Conservation (phyloP, 2,797 vertebrate genomes). For the Alfaro cultratus region DNA sequence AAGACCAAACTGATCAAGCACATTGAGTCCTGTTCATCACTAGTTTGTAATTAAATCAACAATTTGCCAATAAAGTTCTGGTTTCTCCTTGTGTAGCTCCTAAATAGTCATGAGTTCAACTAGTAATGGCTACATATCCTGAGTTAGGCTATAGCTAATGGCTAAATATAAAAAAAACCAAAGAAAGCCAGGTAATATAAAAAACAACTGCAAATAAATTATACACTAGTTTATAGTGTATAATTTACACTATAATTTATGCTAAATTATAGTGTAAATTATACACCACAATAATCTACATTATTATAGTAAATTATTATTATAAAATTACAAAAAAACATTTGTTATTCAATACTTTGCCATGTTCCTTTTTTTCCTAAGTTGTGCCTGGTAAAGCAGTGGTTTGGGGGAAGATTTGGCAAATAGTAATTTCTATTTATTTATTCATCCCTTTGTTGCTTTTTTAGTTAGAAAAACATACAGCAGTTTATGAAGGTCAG, state of each 20-base stretch:
- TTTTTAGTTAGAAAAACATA: slow-evolving; percentile 15
- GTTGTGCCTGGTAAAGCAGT: background rate
- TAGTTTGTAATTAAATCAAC: background rate
- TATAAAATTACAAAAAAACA: background rate
- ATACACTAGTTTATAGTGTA: background rate
- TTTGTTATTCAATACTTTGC: background rate
- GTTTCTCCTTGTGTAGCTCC: background rate
- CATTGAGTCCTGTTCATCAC: background rate
- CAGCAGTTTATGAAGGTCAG: slow-evolving; percentile 24
- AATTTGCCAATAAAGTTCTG: background rate
- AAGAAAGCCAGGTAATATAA: background rate
- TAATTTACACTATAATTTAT: no score
- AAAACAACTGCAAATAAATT: background rate
- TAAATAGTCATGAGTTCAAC: background rate
- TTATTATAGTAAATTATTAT: background rate
- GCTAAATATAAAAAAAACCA: background rate
- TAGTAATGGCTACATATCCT: slow-evolving; percentile 7
- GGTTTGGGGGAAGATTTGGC: slow-evolving; percentile 25
- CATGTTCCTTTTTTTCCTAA: background rate
- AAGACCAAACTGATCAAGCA: background rate
- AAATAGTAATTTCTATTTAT: slow-evolving; percentile 27
- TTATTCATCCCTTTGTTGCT: slow-evolving; percentile 40
- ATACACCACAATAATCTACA: no score
- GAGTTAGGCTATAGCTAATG: background rate
- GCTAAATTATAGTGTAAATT: no score